A percentile compares a stretch with the other conserved stretches of the same genome.
Conservation (phyloP, 2,113 vertebrate species). For the Lasiurus cinereus region DNA sequence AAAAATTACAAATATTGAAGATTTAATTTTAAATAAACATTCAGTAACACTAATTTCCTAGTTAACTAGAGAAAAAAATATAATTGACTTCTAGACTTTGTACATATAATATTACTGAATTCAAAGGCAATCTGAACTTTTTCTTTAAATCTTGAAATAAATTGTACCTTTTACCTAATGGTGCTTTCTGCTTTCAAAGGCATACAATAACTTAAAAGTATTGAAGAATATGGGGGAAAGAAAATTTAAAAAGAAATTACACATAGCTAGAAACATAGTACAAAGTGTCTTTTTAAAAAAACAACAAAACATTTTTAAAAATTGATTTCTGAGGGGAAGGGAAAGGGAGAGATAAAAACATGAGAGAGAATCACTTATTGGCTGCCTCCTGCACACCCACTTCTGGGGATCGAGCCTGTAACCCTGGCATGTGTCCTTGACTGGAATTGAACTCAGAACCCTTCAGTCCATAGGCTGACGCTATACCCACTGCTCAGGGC, state of each 20-base stretch:
- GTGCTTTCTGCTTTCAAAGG: conserved; percentile 30
- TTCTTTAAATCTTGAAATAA: conserved; percentile 32
- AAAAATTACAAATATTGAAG: neutral
- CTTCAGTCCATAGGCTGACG: no score
- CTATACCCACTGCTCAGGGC: no score
- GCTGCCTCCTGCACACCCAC: no score
- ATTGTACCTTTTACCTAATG: neutral
- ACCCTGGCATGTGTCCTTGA: no score
- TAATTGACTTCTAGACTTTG: neutral
- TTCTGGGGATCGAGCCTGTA: no score
- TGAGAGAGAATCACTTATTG: no score
- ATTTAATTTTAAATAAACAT: conserved; percentile 38
- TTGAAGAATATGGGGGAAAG: neutral
- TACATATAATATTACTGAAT: neutral
- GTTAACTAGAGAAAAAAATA: conserved; percentile 4
- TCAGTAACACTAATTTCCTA: conserved; percentile 22
- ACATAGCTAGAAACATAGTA: neutral
- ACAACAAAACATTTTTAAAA: no score
- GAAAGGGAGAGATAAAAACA: no score
- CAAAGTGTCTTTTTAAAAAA: neutral
- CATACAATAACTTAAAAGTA: conserved; percentile 14
- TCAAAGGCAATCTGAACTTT: conserved; percentile 3
- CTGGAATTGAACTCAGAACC: no score
- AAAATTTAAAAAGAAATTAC: neutral
- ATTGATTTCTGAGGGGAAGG: no score